Conservation (phyloP, 1,140 invertebrate species). For the Lethocerus indicus region DNA sequence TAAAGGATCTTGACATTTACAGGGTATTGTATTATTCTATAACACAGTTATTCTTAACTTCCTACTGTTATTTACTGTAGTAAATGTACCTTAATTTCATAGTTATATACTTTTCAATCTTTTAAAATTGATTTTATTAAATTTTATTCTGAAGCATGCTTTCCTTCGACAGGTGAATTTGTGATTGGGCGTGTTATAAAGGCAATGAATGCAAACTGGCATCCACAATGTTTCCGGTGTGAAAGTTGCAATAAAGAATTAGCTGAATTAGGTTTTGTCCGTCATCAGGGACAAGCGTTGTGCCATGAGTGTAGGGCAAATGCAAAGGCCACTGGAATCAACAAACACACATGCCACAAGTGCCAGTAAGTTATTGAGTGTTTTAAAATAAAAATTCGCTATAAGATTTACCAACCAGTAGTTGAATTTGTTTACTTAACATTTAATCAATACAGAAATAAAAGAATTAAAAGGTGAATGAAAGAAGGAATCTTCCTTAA, state of each 20-base stretch:
- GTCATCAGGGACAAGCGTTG: conserved; percentile 79
- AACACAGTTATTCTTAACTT: too few species aligned
- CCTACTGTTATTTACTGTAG: neutral
- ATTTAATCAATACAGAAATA: too few species aligned
- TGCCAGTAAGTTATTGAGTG: conserved; percentile 87
- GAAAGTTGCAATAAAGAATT: conserved; percentile 80
- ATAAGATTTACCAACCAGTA: too few species aligned
- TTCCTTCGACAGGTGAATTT: conserved; percentile 55
- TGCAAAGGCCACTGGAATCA: conserved; percentile 85
- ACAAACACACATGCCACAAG: conserved; percentile 96
- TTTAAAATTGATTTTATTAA: neutral
- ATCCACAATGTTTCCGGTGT: conserved; percentile 93
- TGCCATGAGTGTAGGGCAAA: conserved; percentile 95
- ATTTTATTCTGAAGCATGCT: neutral
- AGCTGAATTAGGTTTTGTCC: conserved; percentile 94
- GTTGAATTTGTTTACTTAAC: too few species aligned
- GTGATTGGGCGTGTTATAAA: conserved; percentile 97
- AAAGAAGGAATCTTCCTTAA: too few species aligned
- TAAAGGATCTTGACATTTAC: too few species aligned
- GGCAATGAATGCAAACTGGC: conserved; percentile 98
- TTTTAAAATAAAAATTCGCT: too few species aligned
- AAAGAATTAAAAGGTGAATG: too few species aligned
- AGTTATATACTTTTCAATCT: neutral
- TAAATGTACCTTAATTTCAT: neutral
- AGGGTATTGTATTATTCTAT: too few species aligned